Percentiles rank a stretch among this genome's conserved stretches.
Conservation (phyloP, 2,113 vertebrate species). For the Pelecanoides urinatrix region DNA sequence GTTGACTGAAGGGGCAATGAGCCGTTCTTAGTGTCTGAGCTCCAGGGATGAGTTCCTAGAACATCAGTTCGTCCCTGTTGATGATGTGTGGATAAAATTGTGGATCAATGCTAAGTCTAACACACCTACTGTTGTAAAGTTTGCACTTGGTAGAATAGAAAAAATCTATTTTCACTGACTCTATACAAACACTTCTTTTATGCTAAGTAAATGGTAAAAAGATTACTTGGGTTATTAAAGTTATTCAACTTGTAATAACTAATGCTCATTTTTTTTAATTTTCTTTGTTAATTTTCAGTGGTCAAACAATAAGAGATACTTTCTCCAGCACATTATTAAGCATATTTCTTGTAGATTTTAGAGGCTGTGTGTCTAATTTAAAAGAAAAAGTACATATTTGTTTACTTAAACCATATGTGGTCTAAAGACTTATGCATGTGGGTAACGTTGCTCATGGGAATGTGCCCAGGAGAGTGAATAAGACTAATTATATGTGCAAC, state of each 20-base stretch:
- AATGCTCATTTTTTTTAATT: neutral
- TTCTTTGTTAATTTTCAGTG: neutral
- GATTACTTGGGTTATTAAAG: neutral
- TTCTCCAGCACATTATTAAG: neutral
- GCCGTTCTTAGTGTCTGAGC: neutral
- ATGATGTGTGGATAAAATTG: neutral
- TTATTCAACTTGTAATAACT: neutral
- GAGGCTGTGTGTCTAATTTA: neutral
- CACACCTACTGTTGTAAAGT: neutral
- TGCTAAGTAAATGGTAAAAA: neutral
- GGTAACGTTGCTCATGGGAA: accelerated
- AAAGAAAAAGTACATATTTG: neutral
- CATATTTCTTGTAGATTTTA: neutral
- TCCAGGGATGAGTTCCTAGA: neutral
- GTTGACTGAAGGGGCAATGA: neutral
- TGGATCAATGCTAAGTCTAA: neutral
- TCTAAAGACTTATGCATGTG: neutral
- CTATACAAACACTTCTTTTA: neutral
- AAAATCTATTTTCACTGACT: neutral
- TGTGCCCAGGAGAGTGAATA: neutral
- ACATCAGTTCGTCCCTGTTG: neutral
- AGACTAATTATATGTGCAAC: neutral
- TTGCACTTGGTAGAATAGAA: neutral
- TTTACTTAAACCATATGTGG: neutral
- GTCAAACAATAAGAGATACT: neutral